These are phyloP conservation scores for Clupea harengus DNA, from an alignment of 2,113 vertebrate genomes.

Conservation along the genomic window DNA sequence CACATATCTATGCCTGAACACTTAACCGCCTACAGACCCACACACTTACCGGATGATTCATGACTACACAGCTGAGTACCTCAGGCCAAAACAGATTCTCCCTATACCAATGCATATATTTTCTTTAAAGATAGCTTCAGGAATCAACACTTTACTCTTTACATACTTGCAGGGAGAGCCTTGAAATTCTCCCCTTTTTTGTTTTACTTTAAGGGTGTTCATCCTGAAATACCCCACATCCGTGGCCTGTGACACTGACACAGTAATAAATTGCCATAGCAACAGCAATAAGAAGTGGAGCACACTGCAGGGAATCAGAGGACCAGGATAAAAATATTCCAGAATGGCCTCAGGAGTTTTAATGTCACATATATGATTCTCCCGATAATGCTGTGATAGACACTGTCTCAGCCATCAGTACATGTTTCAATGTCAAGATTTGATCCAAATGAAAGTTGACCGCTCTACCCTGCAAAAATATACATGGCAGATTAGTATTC, in stretches of 20 bases:
- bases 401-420: background rate
- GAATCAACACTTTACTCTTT: background rate
- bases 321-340: background rate
- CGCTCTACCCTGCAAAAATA: background rate
- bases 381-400: background rate
- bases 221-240: background rate
- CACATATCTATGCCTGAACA: background rate
- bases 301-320: background rate
- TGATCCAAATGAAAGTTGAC: background rate
- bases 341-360: background rate
- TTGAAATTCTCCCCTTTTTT: background rate
- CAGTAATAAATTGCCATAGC: constrained; percentile 14
- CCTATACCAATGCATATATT: background rate
- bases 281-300: constrained; percentile 1
- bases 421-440: too few relatives aligned
- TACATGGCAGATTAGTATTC: background rate
- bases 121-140: background rate
- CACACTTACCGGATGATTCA: background rate
- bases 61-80: background rate
- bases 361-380: constrained; percentile 1
- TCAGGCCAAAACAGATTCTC: background rate
- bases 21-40: background rate
- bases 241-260: background rate
- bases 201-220: background rate
- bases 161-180: background rate